Conservation (phyloP, 2,113 vertebrate genomes). For the Thalassoma bifasciatum region DNA sequence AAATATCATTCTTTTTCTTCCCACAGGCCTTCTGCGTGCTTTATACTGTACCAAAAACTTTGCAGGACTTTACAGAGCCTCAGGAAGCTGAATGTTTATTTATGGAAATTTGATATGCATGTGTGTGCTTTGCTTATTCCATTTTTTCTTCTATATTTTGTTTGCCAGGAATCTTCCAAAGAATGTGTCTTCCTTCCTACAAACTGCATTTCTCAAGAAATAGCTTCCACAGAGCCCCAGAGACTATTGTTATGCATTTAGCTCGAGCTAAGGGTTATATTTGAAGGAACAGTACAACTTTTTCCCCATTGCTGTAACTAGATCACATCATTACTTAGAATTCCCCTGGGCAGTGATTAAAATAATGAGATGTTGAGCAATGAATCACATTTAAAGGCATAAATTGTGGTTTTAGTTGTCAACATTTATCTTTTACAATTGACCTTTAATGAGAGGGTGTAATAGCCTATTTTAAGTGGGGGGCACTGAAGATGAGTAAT, state of each 20-base stretch:
- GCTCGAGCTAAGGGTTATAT: background rate
- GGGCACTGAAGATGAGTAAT: background rate
- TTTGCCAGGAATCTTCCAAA: slow-evolving; percentile 48
- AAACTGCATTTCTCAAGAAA: slow-evolving; percentile 14
- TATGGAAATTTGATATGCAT: slow-evolving; percentile 78
- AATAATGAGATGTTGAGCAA: background rate
- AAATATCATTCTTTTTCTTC: slow-evolving; percentile 18
- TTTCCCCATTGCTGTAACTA: background rate
- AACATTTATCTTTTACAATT: background rate
- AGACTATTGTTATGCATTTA: slow-evolving; percentile 23
- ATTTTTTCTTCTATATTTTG: slow-evolving; percentile 57
- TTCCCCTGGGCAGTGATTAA: background rate
- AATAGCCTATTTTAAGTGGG: background rate
- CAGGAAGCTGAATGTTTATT: slow-evolving; percentile 76
- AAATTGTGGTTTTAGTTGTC: background rate
- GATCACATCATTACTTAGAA: background rate
- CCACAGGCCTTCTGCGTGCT: background rate
- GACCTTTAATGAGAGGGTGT: background rate
- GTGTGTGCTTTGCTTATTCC: slow-evolving; percentile 47
- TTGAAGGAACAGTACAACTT: background rate
- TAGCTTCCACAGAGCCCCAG: slow-evolving; percentile 9
- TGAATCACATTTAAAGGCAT: slow-evolving; percentile 2
- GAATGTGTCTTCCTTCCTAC: slow-evolving; percentile 43
- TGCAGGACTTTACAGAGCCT: slow-evolving; percentile 46
- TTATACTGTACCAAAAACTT: slow-evolving; percentile 7